Base-by-base conservation (phyloP, 2,888 invertebrate genomes). In the Oligia latruncula region DNA sequence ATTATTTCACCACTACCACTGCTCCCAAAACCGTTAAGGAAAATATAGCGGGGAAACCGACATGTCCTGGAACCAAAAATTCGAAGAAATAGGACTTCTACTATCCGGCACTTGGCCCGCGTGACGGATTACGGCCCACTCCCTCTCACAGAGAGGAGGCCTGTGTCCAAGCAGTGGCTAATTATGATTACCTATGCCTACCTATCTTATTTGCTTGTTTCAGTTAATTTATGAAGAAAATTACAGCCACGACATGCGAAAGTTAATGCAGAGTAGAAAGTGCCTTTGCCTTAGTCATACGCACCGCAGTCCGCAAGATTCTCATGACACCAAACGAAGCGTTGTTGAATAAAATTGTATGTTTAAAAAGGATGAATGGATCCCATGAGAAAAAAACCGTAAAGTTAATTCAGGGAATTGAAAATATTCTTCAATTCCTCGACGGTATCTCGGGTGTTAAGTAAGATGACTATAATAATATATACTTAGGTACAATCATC, bases 191-290 rank as follows among this genome's bases (percentile, higher is more conserved):
- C 29, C 29, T 29, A 55, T 20, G 0, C 55, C n/a, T 58, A 43
- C 13, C 55, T 52, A 62, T 40, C 1, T 60, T 29, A 60, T 70
- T 29, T 70, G 43, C 29, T 73, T 52, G 13, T 77, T 65, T 70
- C 43, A 76, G 46, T 72, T 65, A 4, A 11, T 72, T 75, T 55
- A 49, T 49, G 46, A 55, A 62, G 60, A 11, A 73, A 85, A 76
- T 81, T 62, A 85, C 43, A 66, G 52, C 4, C 35, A 55, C 62
- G 49, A 64, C 17, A 72, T 75, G 64, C 52, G 81, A 85, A 83
- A 85, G 81, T 81, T 55, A 40, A 55, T 55, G 52, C 49, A 15
- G 49, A 71, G 65, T 74, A 85, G 83, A 83, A 85, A 81, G 83
- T 76, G 68, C 6, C 55, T 65, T 40, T 29, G 64, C 35, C 81